phyloP scores from a whole-genome alignment of 1,140 invertebrate species.

The Adoxophyes honmai region DNA sequence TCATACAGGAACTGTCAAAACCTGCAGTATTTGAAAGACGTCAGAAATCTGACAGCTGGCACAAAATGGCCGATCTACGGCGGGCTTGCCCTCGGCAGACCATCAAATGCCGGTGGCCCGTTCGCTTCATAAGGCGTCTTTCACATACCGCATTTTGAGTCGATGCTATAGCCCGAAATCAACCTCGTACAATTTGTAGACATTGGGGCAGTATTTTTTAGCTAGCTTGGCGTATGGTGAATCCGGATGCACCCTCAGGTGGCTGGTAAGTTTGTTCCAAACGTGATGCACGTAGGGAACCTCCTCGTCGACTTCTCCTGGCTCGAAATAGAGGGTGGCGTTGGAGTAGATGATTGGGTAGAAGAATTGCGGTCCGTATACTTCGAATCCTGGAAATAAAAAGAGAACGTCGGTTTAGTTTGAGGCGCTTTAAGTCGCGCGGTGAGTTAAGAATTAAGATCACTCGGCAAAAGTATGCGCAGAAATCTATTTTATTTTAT shows the following conservation, averaged over 20 bases:
- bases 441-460: too few relatives aligned
- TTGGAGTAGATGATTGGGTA: slow-evolving; percentile 28
- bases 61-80: too few relatives aligned
- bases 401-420: neutral
- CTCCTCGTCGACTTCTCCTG: slow-evolving; percentile 25
- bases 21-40: too few relatives aligned
- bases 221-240: slow-evolving; percentile 34
- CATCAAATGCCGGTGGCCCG: too few relatives aligned
- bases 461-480: too few relatives aligned
- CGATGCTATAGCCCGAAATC: slow-evolving; percentile 72
- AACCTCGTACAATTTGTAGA: slow-evolving; percentile 18
- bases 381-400: slow-evolving; percentile 36
- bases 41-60: too few relatives aligned
- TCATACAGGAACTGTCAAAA: too few relatives aligned
- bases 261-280: slow-evolving; percentile 30
- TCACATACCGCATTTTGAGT: slow-evolving; percentile 31
- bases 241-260: slow-evolving; percentile 17
- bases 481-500: too few relatives aligned
- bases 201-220: slow-evolving; percentile 33
- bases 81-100: too few relatives aligned
- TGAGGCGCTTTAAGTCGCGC: too few relatives aligned
- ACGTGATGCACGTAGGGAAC: slow-evolving; percentile 32
- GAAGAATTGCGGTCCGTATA: slow-evolving; percentile 35
- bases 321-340: slow-evolving; percentile 22
- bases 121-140: too few relatives aligned